Conservation (phyloP, 2,888 invertebrate genomes). For the Nudaria mundana region DNA sequence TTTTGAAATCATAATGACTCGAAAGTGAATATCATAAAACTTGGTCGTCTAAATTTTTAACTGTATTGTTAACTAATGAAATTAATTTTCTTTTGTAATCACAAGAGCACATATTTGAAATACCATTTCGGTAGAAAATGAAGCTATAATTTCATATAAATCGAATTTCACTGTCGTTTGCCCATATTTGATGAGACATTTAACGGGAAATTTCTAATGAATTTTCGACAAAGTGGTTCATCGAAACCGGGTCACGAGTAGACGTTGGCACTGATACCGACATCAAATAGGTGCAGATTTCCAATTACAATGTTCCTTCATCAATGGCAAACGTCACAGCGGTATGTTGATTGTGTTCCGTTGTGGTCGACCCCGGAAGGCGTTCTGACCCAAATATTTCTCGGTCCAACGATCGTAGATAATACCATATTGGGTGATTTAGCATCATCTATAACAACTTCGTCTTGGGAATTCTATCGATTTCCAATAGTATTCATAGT, state of each 20-base stretch:
- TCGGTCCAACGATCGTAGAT: slow-evolving; percentile 31
- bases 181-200: no score
- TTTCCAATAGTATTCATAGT: no score
- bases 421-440: slow-evolving; percentile 35
- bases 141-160: no score
- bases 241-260: slow-evolving; percentile 1
- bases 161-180: no score
- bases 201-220: not conserved
- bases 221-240: not conserved
- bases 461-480: not conserved
- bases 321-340: slow-evolving; percentile 34
- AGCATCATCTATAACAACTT: slow-evolving; percentile 5
- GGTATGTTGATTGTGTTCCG: slow-evolving; percentile 57
- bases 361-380: slow-evolving; percentile 49
- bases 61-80: no score
- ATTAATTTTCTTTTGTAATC: no score
- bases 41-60: no score
- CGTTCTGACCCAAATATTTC: slow-evolving; percentile 58
- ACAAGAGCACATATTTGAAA: no score
- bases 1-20: no score
- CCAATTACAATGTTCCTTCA: slow-evolving; percentile 26
- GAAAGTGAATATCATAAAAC: no score
- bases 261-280: slow-evolving; percentile 6
- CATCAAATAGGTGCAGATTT: slow-evolving; percentile 24
- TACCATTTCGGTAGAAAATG: no score